A percentile compares a stretch with the other conserved stretches of the same genome.
phyloP scores from a whole-genome alignment of 2,113 vertebrate species.

The Podiceps cristatus region DNA sequence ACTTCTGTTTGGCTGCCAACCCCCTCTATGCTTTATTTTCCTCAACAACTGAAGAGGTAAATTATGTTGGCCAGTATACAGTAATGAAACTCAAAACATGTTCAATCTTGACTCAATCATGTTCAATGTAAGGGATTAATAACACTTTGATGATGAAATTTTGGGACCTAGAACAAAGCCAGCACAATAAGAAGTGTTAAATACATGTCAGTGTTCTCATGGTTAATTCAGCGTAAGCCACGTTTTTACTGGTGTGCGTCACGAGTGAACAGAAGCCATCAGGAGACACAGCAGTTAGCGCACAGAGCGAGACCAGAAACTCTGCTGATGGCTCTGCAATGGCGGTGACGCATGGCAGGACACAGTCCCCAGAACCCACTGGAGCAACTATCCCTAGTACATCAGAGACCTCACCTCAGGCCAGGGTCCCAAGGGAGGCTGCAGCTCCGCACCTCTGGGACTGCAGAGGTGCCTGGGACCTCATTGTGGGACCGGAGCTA shows the following conservation, averaged over 20 bases:
- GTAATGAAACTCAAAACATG: not conserved
- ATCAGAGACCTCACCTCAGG: not conserved
- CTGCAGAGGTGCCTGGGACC: not conserved
- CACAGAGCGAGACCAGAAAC: not conserved
- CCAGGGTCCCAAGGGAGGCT: not conserved
- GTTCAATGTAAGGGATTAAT: not conserved
- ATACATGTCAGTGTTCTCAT: fast-evolving
- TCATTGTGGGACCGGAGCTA: not conserved
- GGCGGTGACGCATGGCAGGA: not conserved
- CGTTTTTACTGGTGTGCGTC: not conserved
- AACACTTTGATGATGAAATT: not conserved
- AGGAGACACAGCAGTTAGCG: not conserved
- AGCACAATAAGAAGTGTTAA: not conserved
- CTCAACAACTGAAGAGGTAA: not conserved
- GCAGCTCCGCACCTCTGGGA: not conserved
- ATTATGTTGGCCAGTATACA: not conserved
- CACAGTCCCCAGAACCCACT: not conserved
- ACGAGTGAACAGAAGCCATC: not conserved
- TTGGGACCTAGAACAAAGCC: not conserved
- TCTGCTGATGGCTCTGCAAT: not conserved
- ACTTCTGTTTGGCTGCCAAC: not conserved
- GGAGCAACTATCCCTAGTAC: not conserved
- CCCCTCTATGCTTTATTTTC: not conserved
- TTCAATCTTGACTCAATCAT: not conserved
- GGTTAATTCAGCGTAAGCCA: not conserved